A percentile compares a stretch with the other conserved stretches of the same genome.
Evolutionary conservation across 2,113 vertebrate species (phyloP).

Genomic region (Pelodiscus sinensis): DNA sequence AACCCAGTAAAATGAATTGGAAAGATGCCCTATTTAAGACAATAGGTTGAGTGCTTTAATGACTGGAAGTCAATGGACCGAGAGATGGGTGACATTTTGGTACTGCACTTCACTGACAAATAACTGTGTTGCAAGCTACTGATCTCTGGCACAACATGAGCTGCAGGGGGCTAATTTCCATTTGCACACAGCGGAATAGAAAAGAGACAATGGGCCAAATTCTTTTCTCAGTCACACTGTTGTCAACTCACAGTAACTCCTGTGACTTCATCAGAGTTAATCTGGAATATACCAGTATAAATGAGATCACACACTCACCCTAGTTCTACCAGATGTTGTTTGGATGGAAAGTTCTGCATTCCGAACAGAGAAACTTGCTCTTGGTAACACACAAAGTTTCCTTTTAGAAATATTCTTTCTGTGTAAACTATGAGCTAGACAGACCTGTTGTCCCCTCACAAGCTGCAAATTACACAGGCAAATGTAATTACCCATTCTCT

Average conservation of each 20-base stretch:
- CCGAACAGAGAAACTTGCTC: background rate
- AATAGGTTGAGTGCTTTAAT: background rate
- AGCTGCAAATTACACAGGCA: slow-evolving; percentile 72
- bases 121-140: background rate
- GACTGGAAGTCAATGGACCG: background rate
- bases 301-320: background rate
- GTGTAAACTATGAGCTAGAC: slow-evolving; percentile 15
- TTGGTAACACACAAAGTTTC: background rate
- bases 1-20: background rate
- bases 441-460: slow-evolving; percentile 73
- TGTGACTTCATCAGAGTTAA: slow-evolving; percentile 9
- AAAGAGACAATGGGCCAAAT: slow-evolving; percentile 5
- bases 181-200: background rate
- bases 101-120: background rate
- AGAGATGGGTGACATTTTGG: slow-evolving; percentile 6
- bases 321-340: background rate
- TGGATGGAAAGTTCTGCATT: background rate
- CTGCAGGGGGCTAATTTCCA: slow-evolving; percentile 10
- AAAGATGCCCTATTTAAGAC: background rate
- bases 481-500: slow-evolving; percentile 77
- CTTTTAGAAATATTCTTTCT: background rate
- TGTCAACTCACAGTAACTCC: slow-evolving; percentile 40
- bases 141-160: accelerated
- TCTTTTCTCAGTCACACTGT: slow-evolving; percentile 19
- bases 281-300: background rate